Evolutionary conservation across 2,888 invertebrate genomes (phyloP), one percentile per base, ranked within the genome.

Genomic region (Drosophila phalerata): DNA sequence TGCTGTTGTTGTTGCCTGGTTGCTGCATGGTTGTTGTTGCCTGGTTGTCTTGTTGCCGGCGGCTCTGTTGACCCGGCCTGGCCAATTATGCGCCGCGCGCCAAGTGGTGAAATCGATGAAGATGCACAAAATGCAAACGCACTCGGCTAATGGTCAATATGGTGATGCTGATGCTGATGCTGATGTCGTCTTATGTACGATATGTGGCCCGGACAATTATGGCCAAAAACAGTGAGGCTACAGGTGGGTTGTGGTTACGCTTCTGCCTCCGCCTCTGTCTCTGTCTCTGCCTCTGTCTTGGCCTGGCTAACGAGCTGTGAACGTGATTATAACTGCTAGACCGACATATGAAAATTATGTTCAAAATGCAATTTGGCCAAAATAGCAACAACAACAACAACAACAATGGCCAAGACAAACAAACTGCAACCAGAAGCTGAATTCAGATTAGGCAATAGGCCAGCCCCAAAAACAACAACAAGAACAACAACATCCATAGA

Each of bases 261-360:
- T 28, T 28, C 28, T 28, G 28, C 25, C 25, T 4, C 25, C 65
- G 72, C 25, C 13, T 45, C 11, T 28, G 15, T 11, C 30, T 45
- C 15, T 51, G 30, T 22, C 19, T n/a, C 45, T n/a, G 53, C 37
- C 34, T 63, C 42, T n/a, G 51, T 25, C 32, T 34, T 53, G 28
- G 28, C 49, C 25, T 51, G 79, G 67, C 86, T 86, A 86, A 86
- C 85, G 85, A 86, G 90, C 85, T 86, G 90, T 87, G 90, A 86
- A 86, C 81, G 84, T 89, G 88, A 84, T 84, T 84, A 84, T 89
- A 90, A 88, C 85, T 86, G 85, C 76, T 49, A 71, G 69, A 63
- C 64, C 87, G 79, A 90, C 89, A 86, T 90, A 90, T 84, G 82
- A 89, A 90, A 86, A 90, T 86, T 81, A 88, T 90, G 82, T 89